These are phyloP conservation scores for Haemorhous mexicanus DNA, from an alignment of 2,113 vertebrate species.

Conservation along the genomic window DNA sequence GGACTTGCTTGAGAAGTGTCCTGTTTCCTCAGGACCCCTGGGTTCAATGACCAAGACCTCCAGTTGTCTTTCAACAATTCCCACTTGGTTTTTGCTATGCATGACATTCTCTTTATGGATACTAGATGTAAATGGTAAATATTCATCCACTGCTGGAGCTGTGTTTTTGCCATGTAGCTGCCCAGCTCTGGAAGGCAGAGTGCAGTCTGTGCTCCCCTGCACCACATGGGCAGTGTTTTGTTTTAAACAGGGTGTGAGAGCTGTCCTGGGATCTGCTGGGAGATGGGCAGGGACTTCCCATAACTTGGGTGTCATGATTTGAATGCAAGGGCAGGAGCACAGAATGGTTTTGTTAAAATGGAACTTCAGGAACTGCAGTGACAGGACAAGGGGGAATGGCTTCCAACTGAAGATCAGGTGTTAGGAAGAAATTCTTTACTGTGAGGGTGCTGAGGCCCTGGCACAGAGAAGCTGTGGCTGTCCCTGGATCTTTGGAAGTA, in stretches of 20 bases:
- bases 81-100: background rate
- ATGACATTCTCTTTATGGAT: background rate
- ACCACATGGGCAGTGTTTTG: background rate
- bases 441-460: background rate
- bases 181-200: background rate
- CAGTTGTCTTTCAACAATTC: background rate
- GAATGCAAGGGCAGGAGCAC: background rate
- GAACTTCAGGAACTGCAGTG: background rate
- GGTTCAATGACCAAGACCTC: background rate
- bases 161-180: background rate
- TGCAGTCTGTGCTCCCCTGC: background rate
- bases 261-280: background rate
- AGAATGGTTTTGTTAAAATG: background rate
- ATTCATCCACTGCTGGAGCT: background rate
- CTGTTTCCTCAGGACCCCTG: background rate
- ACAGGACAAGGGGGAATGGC: background rate
- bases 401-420: background rate
- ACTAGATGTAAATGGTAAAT: background rate
- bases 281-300: background rate
- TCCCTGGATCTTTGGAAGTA: background rate
- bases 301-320: accelerated
- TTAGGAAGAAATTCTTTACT: background rate
- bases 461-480: background rate
- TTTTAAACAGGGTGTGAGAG: background rate
- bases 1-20: background rate